These are phyloP conservation scores for Zosterops lateralis DNA, from an alignment of 2,113 vertebrate genomes.

Conservation along the genomic window DNA sequence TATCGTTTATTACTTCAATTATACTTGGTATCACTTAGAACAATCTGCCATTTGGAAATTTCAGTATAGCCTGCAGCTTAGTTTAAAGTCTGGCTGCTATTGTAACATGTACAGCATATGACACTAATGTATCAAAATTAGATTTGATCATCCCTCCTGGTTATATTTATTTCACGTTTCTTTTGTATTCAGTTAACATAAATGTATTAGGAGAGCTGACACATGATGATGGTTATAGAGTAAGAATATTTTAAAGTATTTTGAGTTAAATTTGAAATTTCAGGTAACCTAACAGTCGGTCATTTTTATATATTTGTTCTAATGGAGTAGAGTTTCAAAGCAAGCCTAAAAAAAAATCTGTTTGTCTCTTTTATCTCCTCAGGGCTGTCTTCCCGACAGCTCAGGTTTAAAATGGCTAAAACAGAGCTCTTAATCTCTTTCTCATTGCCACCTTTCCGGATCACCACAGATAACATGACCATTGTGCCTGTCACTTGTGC, in stretches of 20 bases:
- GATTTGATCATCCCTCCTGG: conserved; percentile 88
- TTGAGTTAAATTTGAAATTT: conserved; percentile 78
- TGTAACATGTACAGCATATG: conserved; percentile 86
- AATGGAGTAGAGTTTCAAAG: conserved; percentile 60
- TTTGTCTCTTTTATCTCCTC: conserved; percentile 46
- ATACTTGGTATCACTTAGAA: conserved; percentile 82
- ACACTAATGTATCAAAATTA: conserved; percentile 96
- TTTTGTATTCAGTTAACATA: conserved; percentile 92
- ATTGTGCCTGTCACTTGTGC: conserved; percentile 15
- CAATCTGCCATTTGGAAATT: conserved; percentile 84
- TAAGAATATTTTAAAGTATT: conserved; percentile 84
- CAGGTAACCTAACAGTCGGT: conserved; percentile 68
- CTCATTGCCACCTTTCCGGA: conserved; percentile 53
- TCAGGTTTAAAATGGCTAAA: conserved; percentile 41
- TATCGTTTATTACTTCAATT: conserved; percentile 86
- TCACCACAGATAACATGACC: neutral
- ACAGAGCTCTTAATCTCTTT: conserved; percentile 52
- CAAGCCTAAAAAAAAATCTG: conserved; percentile 43
- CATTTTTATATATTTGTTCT: conserved; percentile 71
- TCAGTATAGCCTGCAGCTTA: conserved; percentile 81
- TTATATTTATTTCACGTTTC: conserved; percentile 95
- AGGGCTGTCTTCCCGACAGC: conserved; percentile 42
- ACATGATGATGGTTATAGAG: conserved; percentile 79
- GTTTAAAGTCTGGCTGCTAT: conserved; percentile 83
- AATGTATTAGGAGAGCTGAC: conserved; percentile 82